phyloP scores from a whole-genome alignment of 2,797 vertebrate genomes.

The Hoplostethus atlanticus region DNA sequence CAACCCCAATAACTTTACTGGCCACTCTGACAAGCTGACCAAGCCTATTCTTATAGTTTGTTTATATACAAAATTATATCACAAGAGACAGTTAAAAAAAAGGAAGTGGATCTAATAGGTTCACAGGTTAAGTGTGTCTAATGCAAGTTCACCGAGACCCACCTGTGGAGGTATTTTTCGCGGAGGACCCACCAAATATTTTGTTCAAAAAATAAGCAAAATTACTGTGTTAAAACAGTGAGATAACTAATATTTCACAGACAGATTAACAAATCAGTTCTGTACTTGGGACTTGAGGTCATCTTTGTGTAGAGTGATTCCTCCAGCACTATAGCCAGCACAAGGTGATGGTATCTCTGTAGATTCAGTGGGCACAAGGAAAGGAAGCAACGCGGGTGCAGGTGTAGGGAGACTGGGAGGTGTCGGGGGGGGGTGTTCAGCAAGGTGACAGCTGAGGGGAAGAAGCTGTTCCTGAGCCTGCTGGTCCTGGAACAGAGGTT shows the following conservation, averaged over 20 bases:
- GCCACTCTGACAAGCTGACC: too few relatives aligned
- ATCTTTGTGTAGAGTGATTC: background rate
- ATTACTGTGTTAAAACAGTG: background rate
- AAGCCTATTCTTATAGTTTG: too few relatives aligned
- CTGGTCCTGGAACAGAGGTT: too few relatives aligned
- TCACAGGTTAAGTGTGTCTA: background rate
- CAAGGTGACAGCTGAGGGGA: too few relatives aligned
- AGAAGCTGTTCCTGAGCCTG: too few relatives aligned
- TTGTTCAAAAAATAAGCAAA: background rate
- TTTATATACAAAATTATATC: background rate
- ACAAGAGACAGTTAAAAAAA: background rate
- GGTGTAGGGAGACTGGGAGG: too few relatives aligned
- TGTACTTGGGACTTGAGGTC: background rate
- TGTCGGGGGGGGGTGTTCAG: too few relatives aligned
- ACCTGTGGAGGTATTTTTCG: background rate
- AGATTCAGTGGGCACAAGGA: background rate
- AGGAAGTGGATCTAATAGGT: background rate
- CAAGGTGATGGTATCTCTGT: background rate
- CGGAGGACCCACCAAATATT: background rate
- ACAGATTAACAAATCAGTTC: background rate
- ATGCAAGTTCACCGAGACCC: background rate
- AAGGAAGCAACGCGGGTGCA: background rate
- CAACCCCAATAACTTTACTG: too few relatives aligned
- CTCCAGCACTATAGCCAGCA: background rate
- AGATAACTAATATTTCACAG: background rate